Conservation (phyloP, 2,797 vertebrate genomes). For the Malacoctenus gilli region DNA sequence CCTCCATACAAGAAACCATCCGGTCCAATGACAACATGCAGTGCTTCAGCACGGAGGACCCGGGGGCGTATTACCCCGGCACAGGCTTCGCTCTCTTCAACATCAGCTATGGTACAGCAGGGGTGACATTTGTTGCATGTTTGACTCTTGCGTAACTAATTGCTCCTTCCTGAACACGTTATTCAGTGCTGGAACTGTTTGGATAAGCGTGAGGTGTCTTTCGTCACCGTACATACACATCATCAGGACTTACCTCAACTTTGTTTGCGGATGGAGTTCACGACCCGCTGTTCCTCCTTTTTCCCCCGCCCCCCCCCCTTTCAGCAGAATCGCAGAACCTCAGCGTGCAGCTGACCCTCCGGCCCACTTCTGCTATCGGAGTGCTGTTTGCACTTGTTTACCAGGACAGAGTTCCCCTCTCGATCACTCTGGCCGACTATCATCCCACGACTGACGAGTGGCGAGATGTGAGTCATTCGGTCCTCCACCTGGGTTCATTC, state of each 20-base stretch:
- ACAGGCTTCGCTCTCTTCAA: slow-evolving; percentile 89
- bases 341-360: slow-evolving; percentile 83
- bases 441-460: slow-evolving; percentile 87
- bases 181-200: slow-evolving; percentile 30
- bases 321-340: slow-evolving; percentile 82
- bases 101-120: slow-evolving; percentile 75
- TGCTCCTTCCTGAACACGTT: slow-evolving; percentile 23
- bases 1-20: slow-evolving; percentile 90
- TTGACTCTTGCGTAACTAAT: slow-evolving; percentile 5
- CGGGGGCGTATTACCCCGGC: slow-evolving; percentile 90
- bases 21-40: slow-evolving; percentile 91
- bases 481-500: no score
- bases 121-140: slow-evolving; percentile 13
- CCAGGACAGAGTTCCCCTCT: slow-evolving; percentile 86
- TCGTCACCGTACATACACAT: neutral
- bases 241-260: slow-evolving; percentile 14
- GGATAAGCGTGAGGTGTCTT: slow-evolving; percentile 4
- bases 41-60: slow-evolving; percentile 86
- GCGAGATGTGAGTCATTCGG: slow-evolving; percentile 86
- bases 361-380: slow-evolving; percentile 87
- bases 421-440: slow-evolving; percentile 89
- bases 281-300: slow-evolving; percentile 20
- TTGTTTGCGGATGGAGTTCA: slow-evolving; percentile 32
- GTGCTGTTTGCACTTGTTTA: slow-evolving; percentile 89
- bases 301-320: no score